Evolutionary conservation across 2,888 invertebrate genomes (phyloP).

Genomic region (Stictocephala bisonia): DNA sequence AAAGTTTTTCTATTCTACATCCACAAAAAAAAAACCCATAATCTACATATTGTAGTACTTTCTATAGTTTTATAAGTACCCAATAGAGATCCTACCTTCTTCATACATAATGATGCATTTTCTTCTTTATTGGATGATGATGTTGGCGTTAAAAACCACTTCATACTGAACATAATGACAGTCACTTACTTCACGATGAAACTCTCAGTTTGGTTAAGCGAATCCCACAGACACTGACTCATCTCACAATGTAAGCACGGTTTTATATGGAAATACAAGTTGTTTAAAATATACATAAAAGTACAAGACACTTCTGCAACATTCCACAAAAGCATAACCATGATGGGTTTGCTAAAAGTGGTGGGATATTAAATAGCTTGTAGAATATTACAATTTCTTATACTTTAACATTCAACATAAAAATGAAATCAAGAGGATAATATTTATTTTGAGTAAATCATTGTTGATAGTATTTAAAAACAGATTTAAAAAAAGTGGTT

Average conservation of each 20-base stretch:
- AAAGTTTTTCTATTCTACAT: background rate
- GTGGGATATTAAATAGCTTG: no score
- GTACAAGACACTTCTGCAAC: background rate
- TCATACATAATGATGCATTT: no score
- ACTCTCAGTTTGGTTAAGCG: background rate
- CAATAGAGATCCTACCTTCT: no score
- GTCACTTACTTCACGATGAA: conserved; percentile 8
- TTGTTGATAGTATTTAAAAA: no score
- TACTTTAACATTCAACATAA: no score
- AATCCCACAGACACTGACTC: background rate
- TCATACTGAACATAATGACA: background rate
- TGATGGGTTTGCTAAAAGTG: background rate
- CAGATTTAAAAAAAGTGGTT: no score
- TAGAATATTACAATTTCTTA: no score
- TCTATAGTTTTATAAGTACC: background rate
- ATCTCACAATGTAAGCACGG: background rate
- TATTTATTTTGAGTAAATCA: no score
- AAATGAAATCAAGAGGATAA: no score
- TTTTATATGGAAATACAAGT: background rate
- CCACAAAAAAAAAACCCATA: background rate
- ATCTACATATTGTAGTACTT: background rate
- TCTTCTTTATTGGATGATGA: no score
- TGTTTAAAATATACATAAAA: background rate
- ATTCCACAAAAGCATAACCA: no score
- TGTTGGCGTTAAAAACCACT: background rate